phyloP scores from a whole-genome alignment of 2,797 vertebrate species.

The Tadarida brasiliensis region DNA sequence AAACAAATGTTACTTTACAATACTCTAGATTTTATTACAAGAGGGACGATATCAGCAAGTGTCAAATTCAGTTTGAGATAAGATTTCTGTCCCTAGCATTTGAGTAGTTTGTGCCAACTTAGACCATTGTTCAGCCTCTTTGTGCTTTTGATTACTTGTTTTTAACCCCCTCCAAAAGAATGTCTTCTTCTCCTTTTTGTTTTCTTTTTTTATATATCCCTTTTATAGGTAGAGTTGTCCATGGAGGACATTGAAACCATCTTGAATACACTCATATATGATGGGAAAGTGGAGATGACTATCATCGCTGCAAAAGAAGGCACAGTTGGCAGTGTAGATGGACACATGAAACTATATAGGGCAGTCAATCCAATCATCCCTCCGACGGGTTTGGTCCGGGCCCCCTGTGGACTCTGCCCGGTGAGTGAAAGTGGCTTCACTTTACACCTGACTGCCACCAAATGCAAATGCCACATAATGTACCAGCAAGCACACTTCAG shows the following conservation, averaged over 20 bases:
- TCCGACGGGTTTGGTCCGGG: constrained; percentile 95
- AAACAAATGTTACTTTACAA: constrained; percentile 22
- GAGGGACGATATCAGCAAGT: neutral
- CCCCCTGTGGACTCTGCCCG: constrained; percentile 96
- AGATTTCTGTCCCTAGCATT: neutral
- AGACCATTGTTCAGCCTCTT: neutral
- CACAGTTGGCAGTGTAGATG: constrained; percentile 96
- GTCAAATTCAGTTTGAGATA: neutral
- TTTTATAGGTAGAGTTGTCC: constrained; percentile 95
- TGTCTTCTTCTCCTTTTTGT: constrained; percentile 12
- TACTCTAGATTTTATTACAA: neutral
- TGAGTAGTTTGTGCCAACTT: neutral
- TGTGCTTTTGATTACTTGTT: neutral
- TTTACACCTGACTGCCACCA: neutral
- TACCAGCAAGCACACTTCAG: neutral
- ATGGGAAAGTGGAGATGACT: constrained; percentile 98
- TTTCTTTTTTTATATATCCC: constrained; percentile 12
- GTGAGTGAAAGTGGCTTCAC: constrained; percentile 87
- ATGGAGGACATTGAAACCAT: constrained; percentile 99
- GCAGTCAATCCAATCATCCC: constrained; percentile 94
- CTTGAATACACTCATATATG: constrained; percentile 97
- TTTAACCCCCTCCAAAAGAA: neutral
- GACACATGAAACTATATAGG: constrained; percentile 96
- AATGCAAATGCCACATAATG: neutral
- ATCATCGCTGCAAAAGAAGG: constrained; percentile 98